Evolutionary conservation across 2,888 invertebrate species (phyloP), one percentile per base, ranked within the genome.

Genomic region (Synergus japonicus): DNA sequence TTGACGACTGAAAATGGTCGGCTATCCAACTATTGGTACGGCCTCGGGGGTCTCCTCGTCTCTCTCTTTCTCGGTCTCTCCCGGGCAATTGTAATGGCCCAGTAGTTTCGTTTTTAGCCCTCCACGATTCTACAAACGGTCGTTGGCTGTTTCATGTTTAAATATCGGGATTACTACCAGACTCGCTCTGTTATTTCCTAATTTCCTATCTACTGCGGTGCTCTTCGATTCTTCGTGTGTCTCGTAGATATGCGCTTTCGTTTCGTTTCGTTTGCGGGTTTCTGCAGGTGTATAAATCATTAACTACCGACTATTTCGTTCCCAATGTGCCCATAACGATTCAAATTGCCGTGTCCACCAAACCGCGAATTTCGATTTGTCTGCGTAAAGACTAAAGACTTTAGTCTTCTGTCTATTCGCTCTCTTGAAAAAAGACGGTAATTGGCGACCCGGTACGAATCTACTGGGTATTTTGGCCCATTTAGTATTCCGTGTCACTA

Each of bases 1-100:
- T 91, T 90, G 90, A 91, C 91, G 89, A 91, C 89, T 91, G 88
- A 76, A 89, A 89, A 90, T 89, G 87, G 88, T 82, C 82, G 85
- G 87, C 86, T 88, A 60, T 60, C 82, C 82, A 85, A 87, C 86
- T 88, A 60, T 60, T 60, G 86, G 76, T 76, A 41, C 54, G 80
- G 80, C 86, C 85, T 65, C 79, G 73, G 85, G 85, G 76, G 58
- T 58, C 54, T n/a, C 44, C 18, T 60, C 12, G 60, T 46, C 46
- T 60, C 22, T 60, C 82, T 82, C 79, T 80, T 73, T 64, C 76
- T 81, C 49, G 80, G 41, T 76, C 81, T 79, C 60, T 69, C 29
- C 46, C 12, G 43, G 46, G 43, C 76, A 63, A 60, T 64, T 41
- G 22, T 9, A 63, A 63, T 76, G 76, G 41, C 10, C 78, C 58